These are phyloP conservation scores for Hystrix cristata DNA, from an alignment of 2,113 vertebrate species.

Conservation along the genomic window DNA sequence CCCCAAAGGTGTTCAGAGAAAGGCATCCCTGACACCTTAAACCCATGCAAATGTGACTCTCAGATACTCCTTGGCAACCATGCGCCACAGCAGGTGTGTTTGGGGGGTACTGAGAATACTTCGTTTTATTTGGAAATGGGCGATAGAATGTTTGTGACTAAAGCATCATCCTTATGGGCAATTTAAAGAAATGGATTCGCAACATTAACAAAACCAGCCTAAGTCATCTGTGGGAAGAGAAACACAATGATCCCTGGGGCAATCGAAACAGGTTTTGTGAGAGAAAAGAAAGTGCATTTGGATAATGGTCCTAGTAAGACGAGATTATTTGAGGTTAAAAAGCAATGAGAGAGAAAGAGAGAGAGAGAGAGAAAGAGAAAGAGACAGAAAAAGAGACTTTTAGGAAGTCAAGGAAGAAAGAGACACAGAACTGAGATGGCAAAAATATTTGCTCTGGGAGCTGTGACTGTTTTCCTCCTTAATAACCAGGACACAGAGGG, in stretches of 20 bases:
- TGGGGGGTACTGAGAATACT: background rate
- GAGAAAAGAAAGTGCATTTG: background rate
- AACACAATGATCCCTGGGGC: background rate
- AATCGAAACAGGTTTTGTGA: background rate
- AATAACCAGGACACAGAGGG: background rate
- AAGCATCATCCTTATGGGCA: background rate
- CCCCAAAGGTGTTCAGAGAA: constrained; percentile 78
- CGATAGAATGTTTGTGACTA: background rate
- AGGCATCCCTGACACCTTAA: constrained; percentile 39
- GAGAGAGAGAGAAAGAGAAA: background rate
- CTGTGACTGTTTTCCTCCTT: background rate
- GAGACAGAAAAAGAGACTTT: background rate
- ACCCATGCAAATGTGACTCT: constrained; percentile 17
- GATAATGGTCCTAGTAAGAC: background rate
- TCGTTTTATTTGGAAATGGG: constrained; percentile 52
- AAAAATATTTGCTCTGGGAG: background rate
- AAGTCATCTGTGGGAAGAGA: background rate
- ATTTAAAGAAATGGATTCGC: constrained; percentile 20
- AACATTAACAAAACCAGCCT: background rate
- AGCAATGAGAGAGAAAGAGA: background rate
- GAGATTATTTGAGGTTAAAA: background rate
- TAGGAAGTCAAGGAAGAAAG: background rate
- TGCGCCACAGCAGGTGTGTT: constrained; percentile 67
- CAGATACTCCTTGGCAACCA: background rate
- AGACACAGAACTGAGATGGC: background rate